Evolutionary conservation across 2,888 invertebrate species (phyloP).

Genomic region (Melieria crassipennis): DNA sequence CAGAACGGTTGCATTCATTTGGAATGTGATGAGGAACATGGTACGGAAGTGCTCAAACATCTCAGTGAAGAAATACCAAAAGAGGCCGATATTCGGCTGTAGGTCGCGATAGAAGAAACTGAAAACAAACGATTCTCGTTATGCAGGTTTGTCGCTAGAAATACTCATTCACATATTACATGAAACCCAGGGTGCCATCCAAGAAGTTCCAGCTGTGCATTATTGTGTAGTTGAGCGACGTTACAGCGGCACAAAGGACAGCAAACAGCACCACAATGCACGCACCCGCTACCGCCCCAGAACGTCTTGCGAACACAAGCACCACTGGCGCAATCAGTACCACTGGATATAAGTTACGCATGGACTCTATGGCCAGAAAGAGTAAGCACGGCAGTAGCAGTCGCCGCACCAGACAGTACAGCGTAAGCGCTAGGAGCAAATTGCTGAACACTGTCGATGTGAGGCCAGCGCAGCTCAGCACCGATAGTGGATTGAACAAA

Average conservation of each 20-base stretch:
- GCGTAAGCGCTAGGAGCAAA: slow-evolving; percentile 77
- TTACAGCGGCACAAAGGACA: slow-evolving; percentile 45
- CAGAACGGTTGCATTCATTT: slow-evolving; percentile 92
- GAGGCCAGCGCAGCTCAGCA: slow-evolving; percentile 86
- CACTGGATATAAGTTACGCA: slow-evolving; percentile 85
- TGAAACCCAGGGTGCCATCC: slow-evolving; percentile 82
- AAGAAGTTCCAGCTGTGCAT: slow-evolving; percentile 74
- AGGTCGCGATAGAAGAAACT: slow-evolving; percentile 92
- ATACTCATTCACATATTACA: slow-evolving; percentile 70
- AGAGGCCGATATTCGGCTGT: slow-evolving; percentile 96
- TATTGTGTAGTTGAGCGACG: slow-evolving; percentile 67
- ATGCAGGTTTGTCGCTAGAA: neutral
- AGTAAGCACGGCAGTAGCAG: slow-evolving; percentile 72
- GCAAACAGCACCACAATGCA: slow-evolving; percentile 46
- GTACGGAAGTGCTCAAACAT: slow-evolving; percentile 99
- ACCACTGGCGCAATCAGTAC: slow-evolving; percentile 84
- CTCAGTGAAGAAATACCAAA: slow-evolving; percentile 99
- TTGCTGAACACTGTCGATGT: slow-evolving; percentile 93
- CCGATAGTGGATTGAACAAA: slow-evolving; percentile 88
- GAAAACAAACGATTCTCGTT: slow-evolving; percentile 56
- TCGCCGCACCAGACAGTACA: slow-evolving; percentile 77
- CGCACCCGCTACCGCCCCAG: slow-evolving; percentile 3
- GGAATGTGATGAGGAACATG: slow-evolving; percentile 95
- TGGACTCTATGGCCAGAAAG: slow-evolving; percentile 79
- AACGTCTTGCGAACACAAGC: slow-evolving; percentile 63